Evolutionary conservation across 2,797 vertebrate genomes (phyloP), one percentile per base, ranked within the genome.

Genomic region (Sebastes ruberrimus): DNA sequence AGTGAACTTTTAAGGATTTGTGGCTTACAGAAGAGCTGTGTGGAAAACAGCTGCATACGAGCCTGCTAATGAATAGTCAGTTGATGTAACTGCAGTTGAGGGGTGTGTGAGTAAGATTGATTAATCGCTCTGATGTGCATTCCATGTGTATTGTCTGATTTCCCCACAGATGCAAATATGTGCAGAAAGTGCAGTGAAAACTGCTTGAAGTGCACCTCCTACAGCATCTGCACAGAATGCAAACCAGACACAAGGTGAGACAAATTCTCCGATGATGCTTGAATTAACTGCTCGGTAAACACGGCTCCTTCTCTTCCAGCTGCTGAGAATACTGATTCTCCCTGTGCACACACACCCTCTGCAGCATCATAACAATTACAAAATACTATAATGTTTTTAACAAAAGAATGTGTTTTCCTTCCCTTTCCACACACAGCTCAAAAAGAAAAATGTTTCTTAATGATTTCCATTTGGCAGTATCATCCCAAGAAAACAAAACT

Each of bases 181-280:
- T 99, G 98, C 92, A 96, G 94, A 88, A 98, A 96, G 93, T 99
- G 98, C 90, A 97, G 92, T 65, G 97, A 98, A 88, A 97, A 95
- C 93, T 99, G 98, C 93, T 95, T 95, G 90, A 96, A 94, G 2
- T 99, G 98, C 93, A 95, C 95, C 70, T 97, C 97, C 82, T 95
- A 93, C 86, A 97, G 96, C 86, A 95, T 96, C 88, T 99, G 98
- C 91, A 98, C 96, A 28, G 97, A 98, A 95, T 99, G 98, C 94
- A 96, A 93, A 93, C 94, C 96, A 75, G 97, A 97, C 86, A 94
- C 97, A 87, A 99, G 98, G 98, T 99, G 96, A 97, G 92, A 62
- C 25, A 49, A 76, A 80, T 49, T 78, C 84, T 92, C 88, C 56
- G 76, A 89, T 88, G 78, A 80, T 78, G 69, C 71, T 85, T 64